Evolutionary conservation across 1,140 invertebrate species (phyloP).

Genomic region (Proctacanthus coquilletti): DNA sequence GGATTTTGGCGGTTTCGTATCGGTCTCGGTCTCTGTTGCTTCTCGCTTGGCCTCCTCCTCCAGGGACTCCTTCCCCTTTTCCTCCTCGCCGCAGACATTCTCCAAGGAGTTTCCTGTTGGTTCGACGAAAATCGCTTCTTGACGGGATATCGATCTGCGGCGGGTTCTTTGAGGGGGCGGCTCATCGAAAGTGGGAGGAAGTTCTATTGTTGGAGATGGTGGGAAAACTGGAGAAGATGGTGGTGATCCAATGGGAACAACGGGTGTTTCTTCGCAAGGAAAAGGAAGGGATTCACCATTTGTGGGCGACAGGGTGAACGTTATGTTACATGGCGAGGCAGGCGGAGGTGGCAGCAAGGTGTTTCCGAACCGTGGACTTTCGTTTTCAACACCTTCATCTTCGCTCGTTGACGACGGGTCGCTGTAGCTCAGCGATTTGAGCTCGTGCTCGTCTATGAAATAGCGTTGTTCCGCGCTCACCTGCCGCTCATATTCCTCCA

Average conservation of each 20-base stretch:
- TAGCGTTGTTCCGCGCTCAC: constrained; percentile 31
- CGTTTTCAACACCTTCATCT: constrained; percentile 21
- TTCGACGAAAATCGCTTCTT: constrained; percentile 63
- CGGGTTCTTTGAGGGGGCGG: constrained; percentile 27
- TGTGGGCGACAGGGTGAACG: constrained; percentile 50
- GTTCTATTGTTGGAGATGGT: constrained; percentile 32
- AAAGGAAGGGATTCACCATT: constrained; percentile 28
- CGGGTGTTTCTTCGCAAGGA: constrained; percentile 13
- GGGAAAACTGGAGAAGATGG: constrained; percentile 31
- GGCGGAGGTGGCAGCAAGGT: constrained; percentile 17
- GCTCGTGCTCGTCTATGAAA: constrained; percentile 23
- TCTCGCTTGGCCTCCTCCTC: constrained; percentile 35
- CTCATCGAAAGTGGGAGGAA: constrained; percentile 34
- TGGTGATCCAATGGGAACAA: constrained; percentile 31
- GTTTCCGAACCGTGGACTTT: constrained; percentile 24
- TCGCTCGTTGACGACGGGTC: constrained; percentile 22
- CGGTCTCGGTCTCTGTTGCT: constrained; percentile 26
- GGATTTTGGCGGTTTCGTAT: constrained; percentile 16
- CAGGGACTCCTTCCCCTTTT: constrained; percentile 28
- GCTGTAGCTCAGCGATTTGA: constrained; percentile 29
- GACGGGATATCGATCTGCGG: constrained; percentile 51
- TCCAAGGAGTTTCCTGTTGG: constrained; percentile 47
- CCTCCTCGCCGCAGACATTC: constrained; percentile 41
- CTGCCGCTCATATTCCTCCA: constrained; percentile 43
- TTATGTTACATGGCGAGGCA: constrained; percentile 37